A percentile compares a stretch with the other conserved stretches of the same genome.
Conservation (phyloP, 2,113 vertebrate genomes). For the Forbesichthys papilliferus region DNA sequence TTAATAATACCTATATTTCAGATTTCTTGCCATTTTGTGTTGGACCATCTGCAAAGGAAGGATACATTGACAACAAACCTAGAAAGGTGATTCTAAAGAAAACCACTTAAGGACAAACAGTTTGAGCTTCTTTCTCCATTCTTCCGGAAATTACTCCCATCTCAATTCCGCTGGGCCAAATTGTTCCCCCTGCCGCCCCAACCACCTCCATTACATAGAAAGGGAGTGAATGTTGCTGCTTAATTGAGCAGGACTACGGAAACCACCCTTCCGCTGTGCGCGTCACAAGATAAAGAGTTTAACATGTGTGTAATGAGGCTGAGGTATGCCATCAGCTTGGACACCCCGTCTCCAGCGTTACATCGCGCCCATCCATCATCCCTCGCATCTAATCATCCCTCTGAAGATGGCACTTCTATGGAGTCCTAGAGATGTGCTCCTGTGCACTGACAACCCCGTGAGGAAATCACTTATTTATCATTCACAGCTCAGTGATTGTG, state of each 20-base stretch:
- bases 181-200: slow-evolving; percentile 23
- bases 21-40: too few species aligned
- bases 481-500: slow-evolving; percentile 66
- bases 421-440: slow-evolving; percentile 57
- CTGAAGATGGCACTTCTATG: slow-evolving; percentile 56
- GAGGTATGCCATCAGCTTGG: slow-evolving; percentile 53
- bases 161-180: slow-evolving; percentile 21
- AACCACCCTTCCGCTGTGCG: slow-evolving; percentile 49
- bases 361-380: slow-evolving; percentile 72
- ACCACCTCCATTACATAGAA: neutral
- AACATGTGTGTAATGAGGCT: slow-evolving; percentile 73
- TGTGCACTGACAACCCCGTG: slow-evolving; percentile 46
- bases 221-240: slow-evolving; percentile 38
- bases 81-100: too few species aligned
- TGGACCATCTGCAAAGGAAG: too few species aligned
- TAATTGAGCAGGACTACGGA: slow-evolving; percentile 67
- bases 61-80: too few species aligned
- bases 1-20: too few species aligned
- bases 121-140: neutral
- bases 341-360: slow-evolving; percentile 60
- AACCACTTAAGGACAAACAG: neutral
- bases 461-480: slow-evolving; percentile 75
- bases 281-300: slow-evolving; percentile 62
- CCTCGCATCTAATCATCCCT: slow-evolving; percentile 72
- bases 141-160: slow-evolving; percentile 21